These are phyloP conservation scores for Oreortyx pictus DNA, from an alignment of 2,797 vertebrate genomes.

Conservation along the genomic window DNA sequence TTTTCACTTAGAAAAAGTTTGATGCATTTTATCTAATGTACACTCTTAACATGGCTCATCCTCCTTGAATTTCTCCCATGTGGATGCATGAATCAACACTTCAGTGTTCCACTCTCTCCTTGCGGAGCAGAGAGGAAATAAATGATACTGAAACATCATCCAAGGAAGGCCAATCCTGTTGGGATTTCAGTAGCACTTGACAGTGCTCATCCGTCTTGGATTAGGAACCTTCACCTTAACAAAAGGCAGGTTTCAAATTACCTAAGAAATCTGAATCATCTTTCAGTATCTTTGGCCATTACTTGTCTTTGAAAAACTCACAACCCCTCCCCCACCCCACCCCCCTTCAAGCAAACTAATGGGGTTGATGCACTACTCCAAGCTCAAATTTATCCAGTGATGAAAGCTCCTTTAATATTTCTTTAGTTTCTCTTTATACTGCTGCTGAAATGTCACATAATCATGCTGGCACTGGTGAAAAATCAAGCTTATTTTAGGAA, in stretches of 20 bases:
- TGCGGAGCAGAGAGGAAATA: not conserved
- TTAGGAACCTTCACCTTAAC: not conserved
- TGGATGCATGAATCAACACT: not conserved
- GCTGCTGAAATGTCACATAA: not conserved
- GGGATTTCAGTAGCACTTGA: not conserved
- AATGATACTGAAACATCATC: not conserved
- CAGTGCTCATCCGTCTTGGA: not conserved
- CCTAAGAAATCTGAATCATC: not conserved
- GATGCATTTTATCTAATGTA: not conserved
- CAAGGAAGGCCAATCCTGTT: not conserved
- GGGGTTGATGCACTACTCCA: not conserved
- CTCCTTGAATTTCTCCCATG: not conserved
- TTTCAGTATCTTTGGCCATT: not conserved
- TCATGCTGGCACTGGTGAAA: constrained; percentile 14
- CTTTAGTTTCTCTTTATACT: not conserved
- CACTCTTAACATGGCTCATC: not conserved
- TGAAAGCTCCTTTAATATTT: not conserved
- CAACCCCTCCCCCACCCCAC: too few species aligned
- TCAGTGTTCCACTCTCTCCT: not conserved
- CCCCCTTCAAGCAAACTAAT: not conserved
- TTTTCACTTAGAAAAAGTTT: not conserved
- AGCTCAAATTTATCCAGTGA: not conserved
- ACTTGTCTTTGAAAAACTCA: not conserved
- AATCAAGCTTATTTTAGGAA: constrained; percentile 31
- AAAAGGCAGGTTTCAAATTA: not conserved